Evolutionary conservation across 2,797 vertebrate genomes (phyloP), one percentile per base, ranked within the genome.

Genomic region (Enteromius treurensis): DNA sequence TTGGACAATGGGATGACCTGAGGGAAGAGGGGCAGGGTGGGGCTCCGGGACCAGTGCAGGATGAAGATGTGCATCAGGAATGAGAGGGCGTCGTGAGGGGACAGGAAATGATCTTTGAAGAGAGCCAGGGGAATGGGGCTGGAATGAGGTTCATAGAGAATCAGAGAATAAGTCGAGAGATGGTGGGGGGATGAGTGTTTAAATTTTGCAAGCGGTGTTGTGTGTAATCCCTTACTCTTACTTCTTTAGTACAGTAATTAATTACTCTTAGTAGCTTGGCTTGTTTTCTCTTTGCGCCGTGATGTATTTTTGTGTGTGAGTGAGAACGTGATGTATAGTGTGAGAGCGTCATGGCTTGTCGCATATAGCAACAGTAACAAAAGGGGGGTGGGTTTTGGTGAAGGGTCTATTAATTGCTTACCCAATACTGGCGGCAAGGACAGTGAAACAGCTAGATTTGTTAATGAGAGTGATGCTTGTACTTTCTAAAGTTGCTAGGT

Each of bases 1-100:
- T 84, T 82, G 87, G 86, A 85, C 83, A 85, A 83, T 87, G 79
- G 81, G 76, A 86, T 90, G 87, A 67, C 89, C 88, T 77, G 71
- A 90, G 90, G 88, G 60, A 64, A 23, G 32, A 80, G 73, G 15
- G 55, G 65, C 34, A 69, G 88, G 90, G 86, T 80, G 89, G 80
- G 86, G 86, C 84, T 13, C 32, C 7, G 42, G 74, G 75, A 64
- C 49, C 26, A 78, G 70, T 40, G 75, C 70, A 82, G 75, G 68
- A 68, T 78, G 80, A 40, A 82, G 80, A 70, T 74, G 84, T 47
- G 15, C 77, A 32, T 84, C 65, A 81, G 68, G 68, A 67, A 60
- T 19, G 80, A 53, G 49, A 67, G 62, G 69, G 58, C 60, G 58
- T 69, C 14, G 14, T 51, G 34, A 77, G 45, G 23, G 77, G 53